Evolutionary conservation across 2,888 invertebrate species (phyloP), one percentile per base, ranked within the genome.

Genomic region (Seira musarum): DNA sequence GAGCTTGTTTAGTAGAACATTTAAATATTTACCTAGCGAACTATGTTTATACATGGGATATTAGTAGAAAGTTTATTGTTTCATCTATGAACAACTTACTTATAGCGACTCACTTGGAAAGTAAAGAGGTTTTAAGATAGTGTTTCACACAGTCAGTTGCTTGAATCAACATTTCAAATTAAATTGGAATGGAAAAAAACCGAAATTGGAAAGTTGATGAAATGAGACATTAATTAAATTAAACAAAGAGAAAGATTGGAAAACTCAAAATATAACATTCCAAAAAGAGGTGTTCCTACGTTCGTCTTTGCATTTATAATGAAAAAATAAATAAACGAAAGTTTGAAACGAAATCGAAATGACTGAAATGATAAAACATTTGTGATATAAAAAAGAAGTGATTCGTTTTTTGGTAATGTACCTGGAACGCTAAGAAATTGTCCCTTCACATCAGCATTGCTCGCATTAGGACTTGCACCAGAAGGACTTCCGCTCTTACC

Each of bases 351-450:
- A 68, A 68, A 46, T 21, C 8, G 25, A 53, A n/a, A 24, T 66
- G 79, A 73, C 73, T 73, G 80, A 80, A 80, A 80, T 70, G 80
- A 80, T 75, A 80, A 65, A 21, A 63, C 30, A 77, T 24, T 67
- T 64, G 40, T 15, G 67, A 30, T 73, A 69, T 71, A 61, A 63
- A 70, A 30, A 64, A 46, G 25, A 82, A 82, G 82, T 80, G 61
- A 76, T 70, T 71, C 82, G 70, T 73, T 53, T 70, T 73, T 72
- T 57, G 66, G 49, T 66, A 53, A 74, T 73, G 68, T 85, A 86
- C 91, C 91, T 91, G 91, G 90, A 88, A 91, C 89, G 86, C 91
- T 90, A 87, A 91, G 89, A 88, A 91, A 91, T 83, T 90, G 90
- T 88, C 91, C 91, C 88, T 91, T 91, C 87, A 89, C 89, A 88